Evolutionary conservation across 2,113 vertebrate species (phyloP), one percentile per base, ranked within the genome.

Genomic region (Ictalurus punctatus): DNA sequence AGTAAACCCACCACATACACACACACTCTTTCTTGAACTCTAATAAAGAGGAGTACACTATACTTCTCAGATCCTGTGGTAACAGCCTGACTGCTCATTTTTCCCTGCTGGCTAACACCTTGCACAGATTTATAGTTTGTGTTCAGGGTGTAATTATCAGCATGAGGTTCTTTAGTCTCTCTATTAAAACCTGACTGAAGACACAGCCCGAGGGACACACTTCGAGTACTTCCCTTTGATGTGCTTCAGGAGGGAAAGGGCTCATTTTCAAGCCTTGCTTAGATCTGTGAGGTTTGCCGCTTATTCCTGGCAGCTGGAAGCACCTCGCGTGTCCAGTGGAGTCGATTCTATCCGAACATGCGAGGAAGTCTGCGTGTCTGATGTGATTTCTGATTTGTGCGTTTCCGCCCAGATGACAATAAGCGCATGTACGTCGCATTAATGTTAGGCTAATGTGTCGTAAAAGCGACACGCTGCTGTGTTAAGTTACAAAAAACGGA

Each of bases 81-180:
- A 65, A 82, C 52, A 13, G 82, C 16, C 89, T 71, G 83, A 89
- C 89, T 69, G 83, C 88, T 91, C 87, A 59, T 83, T 79, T 90
- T 90, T 86, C 63, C 56, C 86, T 89, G 76, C 88, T 89, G 90
- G 82, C 80, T 92, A 78, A 90, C 58, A 92, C 83, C 63, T 89
- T 80, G 59, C 83, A 59, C 83, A 84, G 86, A 92, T 90, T 90
- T 92, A 90, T 89, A 78, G 89, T 74, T 76, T 58, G 61, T 89
- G 67, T 87, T 83, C 91, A 89, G 52, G 85, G 90, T 92, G 90
- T 93, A 94, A 94, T 94, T 93, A 94, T 91, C 88, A 90, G 91
- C 90, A 93, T 91, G 92, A 94, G 94, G 87, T 91, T 89, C 88
- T 85, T 88, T 88, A 48, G 87, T 84, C 84, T 88, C 81, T 90